Evolutionary conservation across 2,113 vertebrate species (phyloP).

Genomic region (Sterrhoptilus dennistouni): DNA sequence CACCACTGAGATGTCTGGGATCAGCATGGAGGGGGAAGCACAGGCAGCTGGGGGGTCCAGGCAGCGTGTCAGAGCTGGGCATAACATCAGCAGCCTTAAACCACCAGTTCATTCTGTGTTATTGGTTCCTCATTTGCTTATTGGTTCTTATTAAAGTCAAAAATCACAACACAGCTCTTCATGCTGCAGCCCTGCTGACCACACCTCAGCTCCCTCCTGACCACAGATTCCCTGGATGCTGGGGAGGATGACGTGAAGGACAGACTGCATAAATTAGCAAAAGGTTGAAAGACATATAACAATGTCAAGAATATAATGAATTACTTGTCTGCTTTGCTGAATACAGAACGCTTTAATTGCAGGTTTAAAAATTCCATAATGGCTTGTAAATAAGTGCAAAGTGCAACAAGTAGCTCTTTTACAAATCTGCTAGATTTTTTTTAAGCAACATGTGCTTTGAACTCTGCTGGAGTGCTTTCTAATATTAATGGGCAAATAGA

Average conservation of each 20-base stretch:
- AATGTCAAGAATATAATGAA: neutral
- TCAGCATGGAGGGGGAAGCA: rapidly evolving
- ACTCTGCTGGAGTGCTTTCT: neutral
- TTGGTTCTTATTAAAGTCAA: neutral
- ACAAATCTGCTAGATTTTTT: neutral
- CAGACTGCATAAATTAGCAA: neutral
- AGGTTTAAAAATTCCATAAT: neutral
- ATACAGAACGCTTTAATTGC: neutral
- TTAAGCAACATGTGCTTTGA: slow-evolving; percentile 6
- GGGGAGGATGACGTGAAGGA: neutral
- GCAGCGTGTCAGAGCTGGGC: neutral
- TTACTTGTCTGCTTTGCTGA: neutral
- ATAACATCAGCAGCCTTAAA: neutral
- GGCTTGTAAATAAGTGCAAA: neutral
- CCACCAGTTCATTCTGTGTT: neutral
- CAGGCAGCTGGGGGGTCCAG: rapidly evolving
- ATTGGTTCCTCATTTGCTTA: neutral
- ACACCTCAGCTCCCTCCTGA: neutral
- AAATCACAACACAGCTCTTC: neutral
- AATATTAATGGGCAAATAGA: neutral
- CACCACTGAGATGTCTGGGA: neutral
- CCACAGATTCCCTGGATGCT: neutral
- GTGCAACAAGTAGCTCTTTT: neutral
- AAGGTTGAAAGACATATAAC: neutral
- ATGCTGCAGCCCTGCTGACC: neutral